These are phyloP conservation scores for Papilio elwesi DNA, from an alignment of 2,888 invertebrate genomes.

Conservation along the genomic window DNA sequence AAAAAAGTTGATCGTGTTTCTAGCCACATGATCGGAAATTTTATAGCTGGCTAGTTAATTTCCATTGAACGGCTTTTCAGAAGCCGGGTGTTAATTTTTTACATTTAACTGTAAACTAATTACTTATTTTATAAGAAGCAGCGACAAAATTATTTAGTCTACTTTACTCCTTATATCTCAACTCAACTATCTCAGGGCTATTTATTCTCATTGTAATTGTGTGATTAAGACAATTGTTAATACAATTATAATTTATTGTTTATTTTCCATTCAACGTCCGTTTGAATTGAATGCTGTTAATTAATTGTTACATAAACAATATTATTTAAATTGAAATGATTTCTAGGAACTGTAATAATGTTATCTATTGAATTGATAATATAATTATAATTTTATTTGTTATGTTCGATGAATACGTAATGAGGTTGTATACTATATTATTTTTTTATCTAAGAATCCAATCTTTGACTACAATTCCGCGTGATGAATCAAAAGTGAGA, in stretches of 20 bases:
- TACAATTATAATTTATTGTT: conserved; percentile 4
- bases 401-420: neutral
- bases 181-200: too few relatives aligned
- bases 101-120: too few relatives aligned
- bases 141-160: too few relatives aligned
- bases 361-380: conserved; percentile 2
- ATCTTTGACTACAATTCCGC: neutral
- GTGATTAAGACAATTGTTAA: neutral
- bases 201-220: neutral
- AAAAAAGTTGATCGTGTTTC: too few relatives aligned
- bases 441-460: neutral
- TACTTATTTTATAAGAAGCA: too few relatives aligned
- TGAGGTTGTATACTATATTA: neutral
- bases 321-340: conserved; percentile 17
- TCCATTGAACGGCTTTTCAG: neutral
- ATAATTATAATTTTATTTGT: conserved; percentile 1
- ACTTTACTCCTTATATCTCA: too few relatives aligned
- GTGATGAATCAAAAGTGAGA: neutral
- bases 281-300: conserved; percentile 31
- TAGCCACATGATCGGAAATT: too few relatives aligned
- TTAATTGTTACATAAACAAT: conserved; percentile 36
- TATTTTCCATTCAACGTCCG: conserved; percentile 24
- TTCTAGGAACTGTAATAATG: conserved; percentile 16
- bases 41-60: neutral
- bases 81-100: too few relatives aligned